Evolutionary conservation across 2,113 vertebrate genomes (phyloP), one percentile per base, ranked within the genome.

Genomic region (Egretta garzetta): DNA sequence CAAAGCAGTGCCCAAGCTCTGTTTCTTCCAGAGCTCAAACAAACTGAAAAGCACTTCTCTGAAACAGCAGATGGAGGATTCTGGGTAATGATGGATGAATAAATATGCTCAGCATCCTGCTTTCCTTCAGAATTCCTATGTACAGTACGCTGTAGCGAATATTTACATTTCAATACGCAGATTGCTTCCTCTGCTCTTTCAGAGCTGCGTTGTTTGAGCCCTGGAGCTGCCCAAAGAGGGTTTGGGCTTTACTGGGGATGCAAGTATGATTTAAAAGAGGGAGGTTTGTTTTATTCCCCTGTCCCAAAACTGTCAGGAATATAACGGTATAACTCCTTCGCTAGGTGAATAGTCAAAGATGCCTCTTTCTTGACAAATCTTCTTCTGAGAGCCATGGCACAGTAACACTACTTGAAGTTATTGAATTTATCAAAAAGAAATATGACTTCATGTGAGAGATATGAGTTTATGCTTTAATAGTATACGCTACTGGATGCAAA

Each of bases 81-180:
- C 77, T 94, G 88, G 86, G 86, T 92, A 95, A 81, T 45, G 91
- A 62, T 60, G 56, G 74, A 53, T 95, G 89, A 94, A 91, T 94
- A 93, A 96, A 96, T 93, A 76, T 47, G 41, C 80, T 94, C 80
- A 85, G 80, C 84, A 87, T 90, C 80, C 66, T 76, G 39, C 79
- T 93, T 91, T 66, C 77, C 86, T 67, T 96, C 86, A 90, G 74
- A 87, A 96, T 94, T 91, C 84, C 71, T 83, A 62, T 30, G 37
- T 91, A 85, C 58, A 35, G 70, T 81, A 58, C 45, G 59, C 50
- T 76, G 59, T n/a, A 86, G 93, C 0, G n/a, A 88, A 52, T 93
- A 97, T 94, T 97, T 96, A 96, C 86, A 96, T 93, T 82, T 96
- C 89, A 94, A 91, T 94, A 83, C 23, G 0, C 74, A 93, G 87